phyloP scores from a whole-genome alignment of 2,888 invertebrate genomes.

The Corythucha ciliata region DNA sequence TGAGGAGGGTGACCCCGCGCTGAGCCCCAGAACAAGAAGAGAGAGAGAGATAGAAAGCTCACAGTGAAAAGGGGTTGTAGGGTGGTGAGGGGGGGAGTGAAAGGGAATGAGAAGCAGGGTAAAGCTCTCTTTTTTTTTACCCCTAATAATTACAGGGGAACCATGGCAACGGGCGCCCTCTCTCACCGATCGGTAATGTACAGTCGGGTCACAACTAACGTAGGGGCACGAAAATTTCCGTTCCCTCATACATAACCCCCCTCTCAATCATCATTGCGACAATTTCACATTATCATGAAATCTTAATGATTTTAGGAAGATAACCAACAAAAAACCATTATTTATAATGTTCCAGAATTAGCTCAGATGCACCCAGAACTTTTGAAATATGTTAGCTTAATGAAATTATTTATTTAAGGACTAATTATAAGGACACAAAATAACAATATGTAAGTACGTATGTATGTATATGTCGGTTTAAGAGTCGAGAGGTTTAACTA shows the following conservation, averaged over 20 bases:
- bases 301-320: too few species aligned
- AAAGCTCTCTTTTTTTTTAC: slow-evolving; percentile 28
- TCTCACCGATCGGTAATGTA: slow-evolving; percentile 37
- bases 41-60: not conserved
- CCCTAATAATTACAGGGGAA: slow-evolving; percentile 38
- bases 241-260: slow-evolving; percentile 26
- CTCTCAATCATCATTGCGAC: not conserved
- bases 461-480: too few species aligned
- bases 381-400: too few species aligned
- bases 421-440: too few species aligned
- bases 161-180: slow-evolving; percentile 35
- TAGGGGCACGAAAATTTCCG: slow-evolving; percentile 39
- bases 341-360: too few species aligned
- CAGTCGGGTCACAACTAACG: slow-evolving; percentile 31
- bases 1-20: not conserved
- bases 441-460: too few species aligned
- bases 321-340: too few species aligned
- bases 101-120: not conserved
- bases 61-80: not conserved
- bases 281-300: not conserved
- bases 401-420: slow-evolving; percentile 1
- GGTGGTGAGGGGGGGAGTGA: not conserved
- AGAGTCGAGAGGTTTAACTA: not conserved
- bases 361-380: too few species aligned
- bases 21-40: not conserved